Evolutionary conservation across 2,888 invertebrate genomes (phyloP).

Genomic region (Caenorhabditis plicata): DNA sequence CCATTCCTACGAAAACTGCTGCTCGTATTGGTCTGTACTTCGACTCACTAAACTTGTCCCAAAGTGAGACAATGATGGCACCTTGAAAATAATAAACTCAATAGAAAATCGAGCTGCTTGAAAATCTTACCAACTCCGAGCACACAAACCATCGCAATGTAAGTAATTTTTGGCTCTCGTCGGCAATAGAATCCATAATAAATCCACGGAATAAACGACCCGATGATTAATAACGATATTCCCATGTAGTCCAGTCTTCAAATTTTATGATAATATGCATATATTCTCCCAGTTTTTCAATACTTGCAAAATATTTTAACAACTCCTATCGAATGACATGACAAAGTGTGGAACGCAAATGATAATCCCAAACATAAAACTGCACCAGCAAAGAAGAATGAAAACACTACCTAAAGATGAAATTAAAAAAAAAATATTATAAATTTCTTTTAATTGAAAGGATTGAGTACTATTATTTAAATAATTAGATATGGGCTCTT

Average conservation of each 20-base stretch:
- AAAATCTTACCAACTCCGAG: constrained; percentile 34
- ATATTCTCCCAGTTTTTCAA: constrained; percentile 7
- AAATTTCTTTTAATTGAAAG: constrained; percentile 70
- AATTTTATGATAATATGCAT: not conserved
- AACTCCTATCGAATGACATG: constrained; percentile 95
- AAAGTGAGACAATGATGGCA: constrained; percentile 85
- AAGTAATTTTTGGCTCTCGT: constrained; percentile 69
- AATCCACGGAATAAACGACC: constrained; percentile 98
- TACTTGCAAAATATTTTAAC: constrained; percentile 92
- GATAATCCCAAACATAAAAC: constrained; percentile 94
- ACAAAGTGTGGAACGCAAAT: constrained; percentile 94
- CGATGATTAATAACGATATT: constrained; percentile 94
- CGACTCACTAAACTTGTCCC: constrained; percentile 95
- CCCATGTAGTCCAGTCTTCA: constrained; percentile 92
- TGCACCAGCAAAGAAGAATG: constrained; percentile 92
- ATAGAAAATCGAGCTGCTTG: not conserved
- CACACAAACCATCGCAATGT: constrained; percentile 70
- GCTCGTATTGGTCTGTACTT: constrained; percentile 87
- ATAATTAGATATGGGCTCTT: too few relatives aligned
- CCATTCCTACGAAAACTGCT: constrained; percentile 82
- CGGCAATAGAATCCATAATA: constrained; percentile 97
- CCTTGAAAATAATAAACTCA: not conserved
- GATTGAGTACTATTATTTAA: too few relatives aligned
- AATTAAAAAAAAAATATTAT: not conserved
- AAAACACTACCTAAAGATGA: constrained; percentile 73